Evolutionary conservation across 1,140 invertebrate genomes (phyloP).

Genomic region (Apis mellifera): DNA sequence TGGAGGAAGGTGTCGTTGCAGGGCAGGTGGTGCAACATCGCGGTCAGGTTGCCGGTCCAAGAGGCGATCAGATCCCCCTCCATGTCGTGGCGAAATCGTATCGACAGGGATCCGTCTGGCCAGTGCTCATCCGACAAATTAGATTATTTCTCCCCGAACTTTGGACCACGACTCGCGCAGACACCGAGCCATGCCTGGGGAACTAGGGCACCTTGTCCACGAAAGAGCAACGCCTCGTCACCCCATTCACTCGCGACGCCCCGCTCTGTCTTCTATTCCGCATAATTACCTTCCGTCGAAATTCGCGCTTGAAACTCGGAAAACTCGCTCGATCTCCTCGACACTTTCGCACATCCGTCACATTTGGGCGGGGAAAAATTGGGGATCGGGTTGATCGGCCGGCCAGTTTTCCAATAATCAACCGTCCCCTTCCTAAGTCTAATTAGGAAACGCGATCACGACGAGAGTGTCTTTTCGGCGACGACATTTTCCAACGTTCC

Average conservation of each 20-base stretch:
- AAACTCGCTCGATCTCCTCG: no score
- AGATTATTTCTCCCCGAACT: no score
- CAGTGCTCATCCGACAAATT: not conserved
- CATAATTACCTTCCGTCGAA: slow-evolving; percentile 3
- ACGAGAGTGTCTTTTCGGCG: not conserved
- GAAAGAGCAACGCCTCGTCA: slow-evolving; percentile 9
- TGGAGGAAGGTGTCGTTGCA: slow-evolving; percentile 63
- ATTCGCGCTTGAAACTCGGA: not conserved
- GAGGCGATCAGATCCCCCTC: slow-evolving; percentile 54
- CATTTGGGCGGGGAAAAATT: no score
- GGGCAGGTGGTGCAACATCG: slow-evolving; percentile 65
- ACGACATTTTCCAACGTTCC: no score
- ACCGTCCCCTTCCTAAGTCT: not conserved
- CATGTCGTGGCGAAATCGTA: not conserved
- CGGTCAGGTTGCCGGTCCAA: slow-evolving; percentile 67
- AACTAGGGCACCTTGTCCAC: slow-evolving; percentile 33
- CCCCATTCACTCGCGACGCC: not conserved
- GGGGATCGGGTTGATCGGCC: no score
- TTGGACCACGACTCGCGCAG: not conserved
- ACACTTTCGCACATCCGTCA: no score
- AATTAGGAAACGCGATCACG: not conserved
- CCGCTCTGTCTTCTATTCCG: not conserved
- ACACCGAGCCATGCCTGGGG: not conserved
- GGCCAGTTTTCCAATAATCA: no score
- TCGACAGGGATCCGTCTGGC: not conserved